A percentile compares a stretch with the other conserved stretches of the same genome.
These are phyloP conservation scores for Ictalurus furcatus DNA, from an alignment of 2,113 vertebrate species.

Conservation along the genomic window DNA sequence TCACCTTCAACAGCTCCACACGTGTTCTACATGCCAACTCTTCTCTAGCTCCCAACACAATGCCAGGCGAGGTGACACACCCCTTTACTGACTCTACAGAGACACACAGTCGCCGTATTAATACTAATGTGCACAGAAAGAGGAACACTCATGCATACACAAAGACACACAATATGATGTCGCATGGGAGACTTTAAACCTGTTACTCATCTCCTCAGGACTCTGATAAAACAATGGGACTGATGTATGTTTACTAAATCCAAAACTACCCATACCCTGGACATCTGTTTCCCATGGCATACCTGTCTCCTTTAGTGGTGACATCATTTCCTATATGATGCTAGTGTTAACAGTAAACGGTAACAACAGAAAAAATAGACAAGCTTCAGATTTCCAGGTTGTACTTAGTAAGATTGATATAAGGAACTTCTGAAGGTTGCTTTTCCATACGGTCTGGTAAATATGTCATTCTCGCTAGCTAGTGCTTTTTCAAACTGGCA, in stretches of 20 bases:
- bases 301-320: background rate
- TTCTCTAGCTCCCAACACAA: slow-evolving; percentile 5
- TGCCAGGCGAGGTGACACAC: background rate
- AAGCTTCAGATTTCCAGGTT: background rate
- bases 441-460: background rate
- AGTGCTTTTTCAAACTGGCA: background rate
- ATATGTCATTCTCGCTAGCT: background rate
- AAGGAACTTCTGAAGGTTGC: background rate
- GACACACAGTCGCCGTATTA: slow-evolving; percentile 10
- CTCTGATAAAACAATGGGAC: background rate
- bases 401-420: background rate
- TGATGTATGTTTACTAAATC: background rate
- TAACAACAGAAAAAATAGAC: background rate
- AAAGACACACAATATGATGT: background rate
- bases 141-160: slow-evolving; percentile 7
- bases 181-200: background rate
- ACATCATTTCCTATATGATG: background rate
- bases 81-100: slow-evolving; percentile 30
- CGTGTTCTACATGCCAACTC: slow-evolving; percentile 41
- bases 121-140: slow-evolving; percentile 28
- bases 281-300: background rate
- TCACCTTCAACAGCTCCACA: slow-evolving; percentile 46
- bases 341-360: background rate
- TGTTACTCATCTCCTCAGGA: slow-evolving; percentile 2
- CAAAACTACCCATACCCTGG: background rate